phyloP scores from a whole-genome alignment of 2,888 invertebrate genomes.

The Leptura quadrifasciata region DNA sequence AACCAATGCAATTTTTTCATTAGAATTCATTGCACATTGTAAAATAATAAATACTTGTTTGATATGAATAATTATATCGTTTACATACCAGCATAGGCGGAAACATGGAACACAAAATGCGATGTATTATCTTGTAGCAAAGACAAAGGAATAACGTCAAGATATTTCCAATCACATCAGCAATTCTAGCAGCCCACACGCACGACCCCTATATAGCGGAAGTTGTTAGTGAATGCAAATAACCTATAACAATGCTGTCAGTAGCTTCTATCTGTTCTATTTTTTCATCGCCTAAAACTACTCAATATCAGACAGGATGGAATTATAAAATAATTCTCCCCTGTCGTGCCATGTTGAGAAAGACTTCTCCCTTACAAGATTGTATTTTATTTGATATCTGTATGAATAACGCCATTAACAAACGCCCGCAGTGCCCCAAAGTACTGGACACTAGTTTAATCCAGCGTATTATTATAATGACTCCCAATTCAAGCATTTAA shows the following conservation, averaged over 20 bases:
- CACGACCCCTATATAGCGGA: constrained; percentile 54
- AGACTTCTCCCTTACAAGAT: neutral
- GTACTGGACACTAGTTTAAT: neutral
- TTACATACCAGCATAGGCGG: constrained; percentile 41
- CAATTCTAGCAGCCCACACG: constrained; percentile 44
- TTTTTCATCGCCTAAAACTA: neutral
- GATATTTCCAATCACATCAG: constrained; percentile 36
- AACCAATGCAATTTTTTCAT: neutral
- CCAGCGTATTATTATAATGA: neutral
- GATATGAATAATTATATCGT: constrained; percentile 31
- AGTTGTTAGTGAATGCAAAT: constrained; percentile 61
- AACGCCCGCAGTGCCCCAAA: neutral
- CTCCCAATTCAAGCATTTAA: neutral
- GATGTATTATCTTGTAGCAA: constrained; percentile 36
- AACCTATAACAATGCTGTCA: constrained; percentile 30
- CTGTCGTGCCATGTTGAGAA: neutral
- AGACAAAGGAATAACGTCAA: constrained; percentile 42
- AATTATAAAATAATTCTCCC: neutral
- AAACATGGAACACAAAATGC: constrained; percentile 31
- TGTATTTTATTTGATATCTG: neutral
- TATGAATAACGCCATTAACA: neutral
- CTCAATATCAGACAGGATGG: neutral
- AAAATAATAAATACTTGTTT: constrained; percentile 3
- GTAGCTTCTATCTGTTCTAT: constrained; percentile 13
- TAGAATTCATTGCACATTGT: neutral